phyloP scores from a whole-genome alignment of 2,888 invertebrate genomes.

The Leptarthrus brevirostris region DNA sequence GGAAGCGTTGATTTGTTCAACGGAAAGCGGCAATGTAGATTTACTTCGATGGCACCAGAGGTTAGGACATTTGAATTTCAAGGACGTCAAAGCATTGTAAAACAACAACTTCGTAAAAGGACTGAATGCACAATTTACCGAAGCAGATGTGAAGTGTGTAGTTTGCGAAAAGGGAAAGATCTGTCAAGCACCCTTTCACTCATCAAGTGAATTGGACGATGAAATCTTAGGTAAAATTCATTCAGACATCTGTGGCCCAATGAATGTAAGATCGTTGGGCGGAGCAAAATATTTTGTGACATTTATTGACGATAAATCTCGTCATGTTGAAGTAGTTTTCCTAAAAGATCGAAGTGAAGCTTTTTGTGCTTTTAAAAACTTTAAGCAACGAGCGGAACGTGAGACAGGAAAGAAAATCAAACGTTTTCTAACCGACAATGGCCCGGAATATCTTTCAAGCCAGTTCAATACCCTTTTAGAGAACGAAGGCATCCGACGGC shows the following conservation, averaged over 20 bases:
- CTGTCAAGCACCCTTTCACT: background rate
- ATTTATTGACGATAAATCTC: background rate
- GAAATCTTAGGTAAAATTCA: background rate
- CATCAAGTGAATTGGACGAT: background rate
- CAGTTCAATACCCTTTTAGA: background rate
- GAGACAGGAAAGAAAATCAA: background rate
- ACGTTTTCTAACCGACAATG: background rate
- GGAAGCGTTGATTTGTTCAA: too few species aligned
- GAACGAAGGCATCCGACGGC: background rate
- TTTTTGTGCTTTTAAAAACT: background rate
- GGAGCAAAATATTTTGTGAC: conserved; percentile 2
- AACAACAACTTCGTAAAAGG: too few species aligned
- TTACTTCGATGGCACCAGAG: too few species aligned
- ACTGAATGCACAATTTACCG: background rate
- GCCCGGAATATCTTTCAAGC: background rate
- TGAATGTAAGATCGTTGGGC: background rate
- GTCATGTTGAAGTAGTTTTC: background rate
- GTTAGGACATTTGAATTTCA: too few species aligned
- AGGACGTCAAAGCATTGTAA: too few species aligned
- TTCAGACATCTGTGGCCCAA: too few species aligned
- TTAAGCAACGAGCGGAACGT: background rate
- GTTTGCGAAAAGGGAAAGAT: background rate
- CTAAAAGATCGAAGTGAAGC: background rate
- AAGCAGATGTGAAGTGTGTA: too few species aligned
- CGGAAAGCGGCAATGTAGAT: too few species aligned